These are phyloP conservation scores for Philotrypesis tridentata DNA, from an alignment of 1,140 invertebrate genomes.

Conservation along the genomic window DNA sequence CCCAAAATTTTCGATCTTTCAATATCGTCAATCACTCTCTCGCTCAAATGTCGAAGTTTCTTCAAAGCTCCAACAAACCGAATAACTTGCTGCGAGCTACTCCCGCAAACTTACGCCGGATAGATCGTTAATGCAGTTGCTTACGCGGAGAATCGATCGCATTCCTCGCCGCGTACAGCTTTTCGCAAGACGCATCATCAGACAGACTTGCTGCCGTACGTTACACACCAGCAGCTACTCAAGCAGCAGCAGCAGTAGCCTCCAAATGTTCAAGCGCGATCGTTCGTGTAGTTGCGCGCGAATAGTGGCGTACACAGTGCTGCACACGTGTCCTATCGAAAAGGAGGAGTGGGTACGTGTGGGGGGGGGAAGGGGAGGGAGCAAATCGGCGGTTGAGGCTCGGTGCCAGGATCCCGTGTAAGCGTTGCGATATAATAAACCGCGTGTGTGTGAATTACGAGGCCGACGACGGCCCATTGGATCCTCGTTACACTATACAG, in stretches of 20 bases:
- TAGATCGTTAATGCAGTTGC: background rate
- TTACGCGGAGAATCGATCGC: background rate
- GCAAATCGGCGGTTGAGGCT: conserved; percentile 48
- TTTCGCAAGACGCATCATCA: too few species aligned
- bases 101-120: background rate
- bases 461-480: background rate
- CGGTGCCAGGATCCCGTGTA: conserved; percentile 59
- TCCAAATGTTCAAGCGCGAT: background rate
- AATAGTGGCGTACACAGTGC: too few species aligned
- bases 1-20: too few species aligned
- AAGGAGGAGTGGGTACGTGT: background rate
- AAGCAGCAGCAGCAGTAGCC: background rate
- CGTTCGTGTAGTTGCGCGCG: background rate
- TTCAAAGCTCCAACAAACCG: too few species aligned
- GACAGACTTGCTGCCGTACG: background rate
- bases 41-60: too few species aligned
- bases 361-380: too few species aligned
- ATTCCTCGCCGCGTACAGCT: background rate
- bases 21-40: too few species aligned
- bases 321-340: background rate
- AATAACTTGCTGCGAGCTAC: too few species aligned
- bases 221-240: background rate
- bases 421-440: conserved; percentile 60
- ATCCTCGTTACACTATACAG: background rate
- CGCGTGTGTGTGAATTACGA: conserved; percentile 40